A percentile compares a stretch with the other conserved stretches of the same genome.
phyloP scores from a whole-genome alignment of 1,140 invertebrate species.

The Triops longicaudatus region DNA sequence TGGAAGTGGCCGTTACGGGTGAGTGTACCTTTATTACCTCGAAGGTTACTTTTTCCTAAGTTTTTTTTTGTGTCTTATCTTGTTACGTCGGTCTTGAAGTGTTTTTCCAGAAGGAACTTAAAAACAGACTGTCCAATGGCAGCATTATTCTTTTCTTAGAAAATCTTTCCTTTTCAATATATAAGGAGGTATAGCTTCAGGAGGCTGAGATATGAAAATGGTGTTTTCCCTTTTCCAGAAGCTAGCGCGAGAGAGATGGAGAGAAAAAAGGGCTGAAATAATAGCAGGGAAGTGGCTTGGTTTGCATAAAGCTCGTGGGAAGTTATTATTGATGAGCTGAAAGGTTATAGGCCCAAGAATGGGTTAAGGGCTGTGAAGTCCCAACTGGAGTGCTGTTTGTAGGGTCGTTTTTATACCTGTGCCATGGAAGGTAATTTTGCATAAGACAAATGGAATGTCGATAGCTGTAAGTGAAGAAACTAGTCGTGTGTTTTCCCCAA shows the following conservation, averaged over 20 bases:
- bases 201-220: no score
- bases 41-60: no score
- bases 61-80: background rate
- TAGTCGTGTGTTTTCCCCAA: background rate
- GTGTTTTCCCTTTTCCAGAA: no score
- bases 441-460: conserved; percentile 15
- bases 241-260: no score
- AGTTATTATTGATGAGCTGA: background rate
- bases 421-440: background rate
- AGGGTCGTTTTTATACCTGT: background rate
- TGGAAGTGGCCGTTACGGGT: conserved; percentile 88
- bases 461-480: conserved; percentile 1
- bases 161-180: background rate
- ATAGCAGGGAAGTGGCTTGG: background rate
- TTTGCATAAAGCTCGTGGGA: background rate
- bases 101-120: background rate
- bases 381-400: background rate
- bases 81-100: background rate
- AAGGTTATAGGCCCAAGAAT: background rate
- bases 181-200: background rate
- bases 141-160: background rate
- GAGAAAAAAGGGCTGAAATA: background rate
- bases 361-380: background rate
- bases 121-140: conserved; percentile 4
- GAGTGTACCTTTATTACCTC: conserved; percentile 33